Base-by-base conservation (phyloP, 2,888 invertebrate genomes). In the Trachelus iudaicus region DNA sequence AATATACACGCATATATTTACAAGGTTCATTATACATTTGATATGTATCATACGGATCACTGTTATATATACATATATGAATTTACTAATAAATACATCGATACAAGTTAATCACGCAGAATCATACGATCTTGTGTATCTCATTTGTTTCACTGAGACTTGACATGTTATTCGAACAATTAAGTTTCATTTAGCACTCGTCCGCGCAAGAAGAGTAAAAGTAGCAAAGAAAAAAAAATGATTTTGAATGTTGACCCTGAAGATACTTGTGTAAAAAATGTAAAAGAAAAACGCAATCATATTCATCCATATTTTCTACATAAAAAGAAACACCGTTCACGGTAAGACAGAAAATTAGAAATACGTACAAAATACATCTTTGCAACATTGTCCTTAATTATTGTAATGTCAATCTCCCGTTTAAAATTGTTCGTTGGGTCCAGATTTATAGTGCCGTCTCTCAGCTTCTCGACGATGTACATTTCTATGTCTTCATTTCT, bases 11-110 rank as follows among this genome's bases (percentile, higher is more conserved):
- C 79, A 74, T 74, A 71, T 71, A 71, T 71, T 71, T 71, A 71
- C 71, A 71, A 74, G 79, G 77, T 83, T 85, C 81, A 80, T 81
- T 82, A 86, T 79, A 83, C 77, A 84, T 77, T 76, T 75, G 73
- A 81, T 78, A 79, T 82, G 83, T 80, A 85, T 15, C 75, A 68
- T 75, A 75, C n/a, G 71, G 37, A 84, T 83, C 81, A 85, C 83
- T 86, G 85, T 84, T 86, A 86, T 80, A 83, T 78, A 35, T 40
- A 75, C 80, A 80, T 85, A 84, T 80, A 81, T 81, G 77, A 82
- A 79, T 85, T 84, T 82, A 85, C 81, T 85, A 85, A 85, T 83
- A 84, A 86, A 85, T 82, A 83, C 78, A 77, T 79, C 81, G 75
- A 84, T 76, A 80, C 71, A 56, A 56, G 56, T 56, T 56, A 56